Conservation (phyloP, 2,113 vertebrate genomes). For the Chunga burmeisteri region DNA sequence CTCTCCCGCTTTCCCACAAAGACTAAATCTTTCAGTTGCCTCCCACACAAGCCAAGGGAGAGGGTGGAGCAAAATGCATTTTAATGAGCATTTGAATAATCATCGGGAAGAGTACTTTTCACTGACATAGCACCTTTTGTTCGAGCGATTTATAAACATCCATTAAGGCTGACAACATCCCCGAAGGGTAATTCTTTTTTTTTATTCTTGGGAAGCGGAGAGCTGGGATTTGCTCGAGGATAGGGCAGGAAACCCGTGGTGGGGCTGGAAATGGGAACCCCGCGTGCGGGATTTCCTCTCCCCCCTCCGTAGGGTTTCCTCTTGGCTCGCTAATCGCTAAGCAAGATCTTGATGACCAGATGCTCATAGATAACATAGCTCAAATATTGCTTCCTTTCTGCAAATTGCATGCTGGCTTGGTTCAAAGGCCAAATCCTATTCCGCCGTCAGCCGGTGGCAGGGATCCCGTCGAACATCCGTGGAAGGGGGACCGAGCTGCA, state of each 20-base stretch:
- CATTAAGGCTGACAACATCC: conserved; percentile 30
- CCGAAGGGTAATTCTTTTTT: neutral
- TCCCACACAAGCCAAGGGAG: conserved; percentile 1
- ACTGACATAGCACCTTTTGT: conserved; percentile 34
- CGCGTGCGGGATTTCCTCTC: neutral
- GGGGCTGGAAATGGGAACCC: conserved; percentile 11
- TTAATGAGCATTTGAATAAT: conserved; percentile 33
- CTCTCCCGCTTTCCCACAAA: neutral
- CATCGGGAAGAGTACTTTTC: neutral
- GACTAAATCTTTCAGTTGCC: conserved; percentile 1
- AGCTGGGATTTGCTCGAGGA: neutral
- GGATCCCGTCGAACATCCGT: neutral
- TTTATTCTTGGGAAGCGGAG: neutral
- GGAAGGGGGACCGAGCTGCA: neutral
- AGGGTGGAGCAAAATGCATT: conserved; percentile 8
- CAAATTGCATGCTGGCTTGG: neutral
- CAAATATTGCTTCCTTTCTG: conserved; percentile 54
- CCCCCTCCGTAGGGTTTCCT: neutral
- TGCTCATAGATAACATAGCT: conserved; percentile 7
- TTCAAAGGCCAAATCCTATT: conserved; percentile 49
- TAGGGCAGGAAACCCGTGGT: neutral
- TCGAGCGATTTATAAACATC: conserved; percentile 2
- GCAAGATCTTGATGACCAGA: conserved; percentile 43
- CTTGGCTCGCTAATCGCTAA: neutral
- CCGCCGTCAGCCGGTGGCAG: neutral